Evolutionary conservation across 2,113 vertebrate species (phyloP).

Genomic region (Tachycineta bicolor): DNA sequence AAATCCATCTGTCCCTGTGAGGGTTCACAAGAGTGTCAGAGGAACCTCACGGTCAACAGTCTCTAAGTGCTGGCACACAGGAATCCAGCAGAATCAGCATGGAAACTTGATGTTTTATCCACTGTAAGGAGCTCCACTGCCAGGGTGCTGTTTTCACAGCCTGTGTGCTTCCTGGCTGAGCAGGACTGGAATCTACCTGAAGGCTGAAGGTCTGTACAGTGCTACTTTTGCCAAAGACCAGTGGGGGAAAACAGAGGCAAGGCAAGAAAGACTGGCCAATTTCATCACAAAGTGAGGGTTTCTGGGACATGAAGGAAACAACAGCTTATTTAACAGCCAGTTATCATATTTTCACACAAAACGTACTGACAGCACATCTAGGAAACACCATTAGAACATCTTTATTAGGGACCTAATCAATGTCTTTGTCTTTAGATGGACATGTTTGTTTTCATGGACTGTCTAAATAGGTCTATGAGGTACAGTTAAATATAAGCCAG

Average conservation of each 20-base stretch:
- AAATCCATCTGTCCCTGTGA: conserved; percentile 43
- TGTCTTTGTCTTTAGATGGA: background rate
- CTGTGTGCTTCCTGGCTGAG: background rate
- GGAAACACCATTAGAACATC: background rate
- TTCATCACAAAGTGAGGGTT: background rate
- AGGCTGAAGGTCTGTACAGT: background rate
- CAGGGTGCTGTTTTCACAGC: background rate
- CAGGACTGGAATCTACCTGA: background rate
- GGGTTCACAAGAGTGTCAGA: conserved; percentile 47
- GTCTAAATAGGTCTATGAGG: background rate
- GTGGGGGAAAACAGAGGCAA: background rate
- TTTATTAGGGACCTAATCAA: background rate
- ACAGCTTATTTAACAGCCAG: background rate
- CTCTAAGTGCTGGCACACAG: conserved; percentile 6
- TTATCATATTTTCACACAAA: background rate
- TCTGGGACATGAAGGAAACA: background rate
- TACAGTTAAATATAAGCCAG: background rate
- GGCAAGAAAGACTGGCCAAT: background rate
- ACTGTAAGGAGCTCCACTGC: background rate
- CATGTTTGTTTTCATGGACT: background rate
- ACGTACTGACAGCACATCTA: background rate
- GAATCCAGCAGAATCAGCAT: background rate
- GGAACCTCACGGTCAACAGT: conserved; percentile 46
- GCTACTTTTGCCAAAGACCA: background rate
- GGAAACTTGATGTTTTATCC: background rate